Conservation (phyloP, 2,113 vertebrate genomes). For the Epinephelus lanceolatus region DNA sequence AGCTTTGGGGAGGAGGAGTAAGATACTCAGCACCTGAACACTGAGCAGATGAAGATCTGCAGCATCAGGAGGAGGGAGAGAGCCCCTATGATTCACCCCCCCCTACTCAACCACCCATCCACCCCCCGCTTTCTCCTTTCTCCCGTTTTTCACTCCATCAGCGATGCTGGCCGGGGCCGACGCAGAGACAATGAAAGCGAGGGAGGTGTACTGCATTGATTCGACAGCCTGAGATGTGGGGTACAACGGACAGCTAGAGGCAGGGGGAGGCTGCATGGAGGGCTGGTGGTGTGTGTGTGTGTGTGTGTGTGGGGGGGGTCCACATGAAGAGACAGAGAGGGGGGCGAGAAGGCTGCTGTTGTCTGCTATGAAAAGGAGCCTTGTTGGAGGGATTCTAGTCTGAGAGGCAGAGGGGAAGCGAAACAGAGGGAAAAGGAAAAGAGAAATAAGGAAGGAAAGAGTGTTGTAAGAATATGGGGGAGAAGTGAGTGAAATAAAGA, state of each 20-base stretch:
- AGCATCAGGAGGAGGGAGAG: conserved; percentile 1
- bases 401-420: conserved; percentile 56
- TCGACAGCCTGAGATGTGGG: conserved; percentile 55
- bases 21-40: conserved; percentile 24
- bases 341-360: conserved; percentile 51
- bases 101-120: neutral
- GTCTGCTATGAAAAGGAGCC: conserved; percentile 73
- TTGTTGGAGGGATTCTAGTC: conserved; percentile 73
- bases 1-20: neutral
- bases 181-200: conserved; percentile 59
- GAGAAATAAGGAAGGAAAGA: conserved; percentile 20
- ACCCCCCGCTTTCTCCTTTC: conserved; percentile 24
- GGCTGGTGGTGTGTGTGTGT: conserved; percentile 1
- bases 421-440: conserved; percentile 22
- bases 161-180: conserved; percentile 29
- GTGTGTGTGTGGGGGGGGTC: neutral
- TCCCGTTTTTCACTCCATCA: conserved; percentile 43
- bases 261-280: conserved; percentile 21
- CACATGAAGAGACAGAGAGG: conserved; percentile 5
- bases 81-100: neutral
- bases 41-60: conserved; percentile 24
- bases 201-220: conserved; percentile 70
- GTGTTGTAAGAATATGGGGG: neutral
- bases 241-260: conserved; percentile 33
- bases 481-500: conserved; percentile 25